phyloP scores from a whole-genome alignment of 1,140 invertebrate species.

The Callitettix versicolor region DNA sequence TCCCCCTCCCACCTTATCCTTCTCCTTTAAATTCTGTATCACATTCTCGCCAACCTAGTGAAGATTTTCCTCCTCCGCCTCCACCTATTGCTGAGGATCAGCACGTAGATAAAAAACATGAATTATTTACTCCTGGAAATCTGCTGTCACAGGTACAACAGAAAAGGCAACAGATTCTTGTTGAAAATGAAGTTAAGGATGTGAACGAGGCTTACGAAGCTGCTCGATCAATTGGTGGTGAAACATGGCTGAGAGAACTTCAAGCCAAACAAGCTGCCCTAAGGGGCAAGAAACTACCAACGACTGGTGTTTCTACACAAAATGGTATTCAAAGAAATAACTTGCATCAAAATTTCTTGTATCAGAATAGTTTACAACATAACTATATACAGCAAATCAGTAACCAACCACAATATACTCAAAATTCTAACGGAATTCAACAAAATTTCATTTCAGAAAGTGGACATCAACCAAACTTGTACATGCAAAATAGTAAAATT shows the following conservation, averaged over 20 bases:
- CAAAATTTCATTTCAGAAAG: too few relatives aligned
- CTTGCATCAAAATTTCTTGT: too few relatives aligned
- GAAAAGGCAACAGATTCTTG: slow-evolving; percentile 55
- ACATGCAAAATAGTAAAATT: slow-evolving; percentile 3
- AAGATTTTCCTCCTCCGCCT: slow-evolving; percentile 80
- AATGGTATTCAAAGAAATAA: too few relatives aligned
- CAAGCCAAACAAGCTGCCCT: slow-evolving; percentile 57
- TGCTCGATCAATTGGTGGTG: slow-evolving; percentile 32
- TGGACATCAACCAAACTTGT: background rate
- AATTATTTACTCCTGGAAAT: slow-evolving; percentile 40
- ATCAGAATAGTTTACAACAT: too few relatives aligned
- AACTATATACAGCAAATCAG: too few relatives aligned
- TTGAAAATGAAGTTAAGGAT: slow-evolving; percentile 18
- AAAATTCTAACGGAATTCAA: too few relatives aligned
- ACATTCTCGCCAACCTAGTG: slow-evolving; percentile 74
- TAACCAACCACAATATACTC: too few relatives aligned
- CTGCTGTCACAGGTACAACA: slow-evolving; percentile 63
- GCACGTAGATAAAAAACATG: slow-evolving; percentile 23
- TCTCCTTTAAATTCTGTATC: slow-evolving; percentile 55
- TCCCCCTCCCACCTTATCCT: slow-evolving; percentile 65
- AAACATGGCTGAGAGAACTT: slow-evolving; percentile 64
- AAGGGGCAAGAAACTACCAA: slow-evolving; percentile 12
- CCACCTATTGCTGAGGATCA: slow-evolving; percentile 56
- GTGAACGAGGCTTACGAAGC: slow-evolving; percentile 31
- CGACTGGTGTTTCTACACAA: too few relatives aligned